phyloP scores from a whole-genome alignment of 1,140 invertebrate genomes.

The Cyrtorhinus lividipennis region DNA sequence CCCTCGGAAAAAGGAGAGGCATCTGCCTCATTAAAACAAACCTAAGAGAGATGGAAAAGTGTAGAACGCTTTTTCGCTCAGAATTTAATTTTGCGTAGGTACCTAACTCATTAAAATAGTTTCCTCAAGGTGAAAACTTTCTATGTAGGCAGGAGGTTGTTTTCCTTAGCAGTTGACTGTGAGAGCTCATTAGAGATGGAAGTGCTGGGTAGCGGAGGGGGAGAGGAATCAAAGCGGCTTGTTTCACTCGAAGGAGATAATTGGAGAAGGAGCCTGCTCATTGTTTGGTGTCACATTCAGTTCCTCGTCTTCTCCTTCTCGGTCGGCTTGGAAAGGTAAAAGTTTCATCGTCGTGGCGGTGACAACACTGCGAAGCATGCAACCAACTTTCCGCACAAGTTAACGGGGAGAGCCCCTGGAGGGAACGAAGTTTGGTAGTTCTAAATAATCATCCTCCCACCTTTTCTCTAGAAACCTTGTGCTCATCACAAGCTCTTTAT shows the following conservation, averaged over 20 bases:
- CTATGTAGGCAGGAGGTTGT: no score
- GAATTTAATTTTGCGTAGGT: no score
- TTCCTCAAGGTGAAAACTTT: no score
- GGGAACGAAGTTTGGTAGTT: not conserved
- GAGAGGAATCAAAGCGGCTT: not conserved
- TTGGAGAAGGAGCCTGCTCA: constrained; percentile 2
- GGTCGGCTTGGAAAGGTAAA: not conserved
- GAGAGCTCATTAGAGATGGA: not conserved
- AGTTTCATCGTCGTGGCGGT: constrained; percentile 7
- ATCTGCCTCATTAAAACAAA: no score
- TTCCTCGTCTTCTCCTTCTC: not conserved
- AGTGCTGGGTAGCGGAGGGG: not conserved
- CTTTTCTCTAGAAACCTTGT: no score
- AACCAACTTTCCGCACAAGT: constrained; percentile 2
- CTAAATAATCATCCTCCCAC: not conserved
- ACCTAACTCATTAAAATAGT: no score
- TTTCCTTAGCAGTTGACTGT: no score
- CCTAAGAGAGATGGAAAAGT: no score
- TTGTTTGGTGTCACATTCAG: constrained; percentile 7
- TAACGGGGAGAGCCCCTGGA: not conserved
- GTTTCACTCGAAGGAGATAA: constrained; percentile 7
- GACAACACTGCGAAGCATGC: not conserved
- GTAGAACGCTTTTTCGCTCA: no score
- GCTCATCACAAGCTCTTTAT: no score
- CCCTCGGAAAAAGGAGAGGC: no score